These are phyloP conservation scores for Cistogaster globosa DNA, from an alignment of 2,888 invertebrate species.

Conservation along the genomic window DNA sequence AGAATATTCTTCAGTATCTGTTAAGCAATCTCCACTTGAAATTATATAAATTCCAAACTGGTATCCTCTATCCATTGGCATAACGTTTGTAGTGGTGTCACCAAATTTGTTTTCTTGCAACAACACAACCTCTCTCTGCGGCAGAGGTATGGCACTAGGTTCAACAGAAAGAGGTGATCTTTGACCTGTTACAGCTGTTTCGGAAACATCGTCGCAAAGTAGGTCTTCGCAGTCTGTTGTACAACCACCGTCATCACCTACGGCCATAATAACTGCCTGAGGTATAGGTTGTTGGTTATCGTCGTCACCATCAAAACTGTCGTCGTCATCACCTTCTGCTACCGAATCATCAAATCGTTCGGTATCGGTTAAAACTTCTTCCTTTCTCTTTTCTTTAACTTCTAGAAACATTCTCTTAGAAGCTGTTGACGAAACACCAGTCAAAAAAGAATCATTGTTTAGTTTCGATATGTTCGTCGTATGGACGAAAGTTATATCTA, in stretches of 20 bases:
- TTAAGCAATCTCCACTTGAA: conserved; percentile 82
- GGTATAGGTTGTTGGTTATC: conserved; percentile 79
- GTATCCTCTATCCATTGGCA: conserved; percentile 82
- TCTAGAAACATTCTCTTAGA: conserved; percentile 74
- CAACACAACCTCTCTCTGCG: conserved; percentile 83
- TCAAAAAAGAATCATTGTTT: neutral
- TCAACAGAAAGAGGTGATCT: conserved; percentile 62
- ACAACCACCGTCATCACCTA: conserved; percentile 77
- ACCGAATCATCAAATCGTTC: conserved; percentile 83
- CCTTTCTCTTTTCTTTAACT: conserved; percentile 73
- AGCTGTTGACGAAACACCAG: conserved; percentile 43
- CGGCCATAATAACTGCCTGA: conserved; percentile 77
- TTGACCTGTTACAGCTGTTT: conserved; percentile 50
- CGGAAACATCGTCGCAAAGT: conserved; percentile 72
- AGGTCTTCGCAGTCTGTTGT: conserved; percentile 82
- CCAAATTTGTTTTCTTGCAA: conserved; percentile 82
- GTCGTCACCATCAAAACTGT: conserved; percentile 79
- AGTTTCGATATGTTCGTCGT: conserved; percentile 56
- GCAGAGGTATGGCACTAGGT: conserved; percentile 79
- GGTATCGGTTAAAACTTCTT: conserved; percentile 83
- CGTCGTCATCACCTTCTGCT: conserved; percentile 75
- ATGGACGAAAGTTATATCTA: conserved; percentile 79
- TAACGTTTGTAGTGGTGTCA: conserved; percentile 83
- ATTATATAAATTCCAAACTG: conserved; percentile 78
- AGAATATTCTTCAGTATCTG: conserved; percentile 81